Evolutionary conservation across 2,113 vertebrate species (phyloP).

Genomic region (Upupa epops): DNA sequence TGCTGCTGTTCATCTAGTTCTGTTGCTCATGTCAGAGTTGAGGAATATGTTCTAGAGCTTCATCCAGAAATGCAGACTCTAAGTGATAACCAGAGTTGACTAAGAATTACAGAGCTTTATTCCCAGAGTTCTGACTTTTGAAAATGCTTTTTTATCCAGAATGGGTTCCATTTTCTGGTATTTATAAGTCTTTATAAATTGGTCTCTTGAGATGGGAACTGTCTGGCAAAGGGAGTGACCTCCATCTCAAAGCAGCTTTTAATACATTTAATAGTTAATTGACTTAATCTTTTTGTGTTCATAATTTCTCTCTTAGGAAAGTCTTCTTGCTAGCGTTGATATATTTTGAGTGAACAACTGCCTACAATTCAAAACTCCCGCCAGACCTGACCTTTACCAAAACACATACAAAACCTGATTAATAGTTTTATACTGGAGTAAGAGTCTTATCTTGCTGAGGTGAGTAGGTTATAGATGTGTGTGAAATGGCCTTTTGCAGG

Average conservation of each 20-base stretch:
- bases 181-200: background rate
- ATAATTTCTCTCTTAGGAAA: background rate
- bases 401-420: background rate
- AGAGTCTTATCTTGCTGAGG: background rate
- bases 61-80: background rate
- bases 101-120: background rate
- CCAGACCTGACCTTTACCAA: no score
- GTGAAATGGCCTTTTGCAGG: background rate
- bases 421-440: accelerated
- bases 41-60: background rate
- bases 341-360: background rate
- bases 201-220: background rate
- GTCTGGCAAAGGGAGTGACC: background rate
- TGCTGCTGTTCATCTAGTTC: background rate
- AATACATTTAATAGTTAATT: background rate
- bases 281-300: background rate
- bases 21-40: accelerated
- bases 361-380: background rate
- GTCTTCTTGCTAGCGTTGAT: background rate
- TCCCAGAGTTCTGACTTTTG: background rate
- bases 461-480: background rate
- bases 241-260: background rate
- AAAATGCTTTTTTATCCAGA: background rate
- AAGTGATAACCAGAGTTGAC: background rate
- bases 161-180: background rate